phyloP scores from a whole-genome alignment of 2,888 invertebrate species.

The Sthenelais limicola region DNA sequence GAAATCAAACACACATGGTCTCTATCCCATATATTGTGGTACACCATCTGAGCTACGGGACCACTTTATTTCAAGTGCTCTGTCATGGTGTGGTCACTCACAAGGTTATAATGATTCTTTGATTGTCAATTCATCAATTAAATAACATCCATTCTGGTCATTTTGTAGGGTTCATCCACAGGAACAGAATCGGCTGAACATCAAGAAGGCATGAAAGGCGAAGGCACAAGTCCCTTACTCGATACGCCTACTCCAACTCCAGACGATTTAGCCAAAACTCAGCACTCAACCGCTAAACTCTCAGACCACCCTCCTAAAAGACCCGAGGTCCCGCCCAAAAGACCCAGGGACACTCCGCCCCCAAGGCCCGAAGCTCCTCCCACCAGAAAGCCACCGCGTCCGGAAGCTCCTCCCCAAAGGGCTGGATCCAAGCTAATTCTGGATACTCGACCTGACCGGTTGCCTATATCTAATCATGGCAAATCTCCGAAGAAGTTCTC shows the following conservation, averaged over 20 bases:
- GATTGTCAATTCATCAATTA: too few species aligned
- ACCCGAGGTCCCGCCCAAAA: slow-evolving; percentile 14
- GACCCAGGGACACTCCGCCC: slow-evolving; percentile 17
- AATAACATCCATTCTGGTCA: too few species aligned
- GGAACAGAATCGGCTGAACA: slow-evolving; percentile 42
- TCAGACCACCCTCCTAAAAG: neutral
- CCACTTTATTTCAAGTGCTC: too few species aligned
- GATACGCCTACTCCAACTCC: slow-evolving; percentile 12
- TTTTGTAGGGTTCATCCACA: slow-evolving; percentile 43
- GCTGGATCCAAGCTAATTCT: neutral
- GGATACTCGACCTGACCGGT: slow-evolving; percentile 36
- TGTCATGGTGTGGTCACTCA: too few species aligned
- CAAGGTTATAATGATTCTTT: too few species aligned
- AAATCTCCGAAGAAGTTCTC: slow-evolving; percentile 42
- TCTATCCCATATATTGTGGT: too few species aligned
- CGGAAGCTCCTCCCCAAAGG: neutral
- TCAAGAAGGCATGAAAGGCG: slow-evolving; percentile 25
- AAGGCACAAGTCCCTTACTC: slow-evolving; percentile 25
- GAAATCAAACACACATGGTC: too few species aligned
- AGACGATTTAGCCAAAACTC: neutral
- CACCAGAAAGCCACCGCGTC: slow-evolving; percentile 13
- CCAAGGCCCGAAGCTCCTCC: slow-evolving; percentile 14
- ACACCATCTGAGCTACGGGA: too few species aligned
- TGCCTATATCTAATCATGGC: slow-evolving; percentile 19
- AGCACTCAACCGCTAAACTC: neutral